Evolutionary conservation across 30 jellyfish, hydroid and myxozoan species (phyloP), one percentile per base, ranked within the genome.

Genomic region (Chrysaora quinquecirrha): DNA sequence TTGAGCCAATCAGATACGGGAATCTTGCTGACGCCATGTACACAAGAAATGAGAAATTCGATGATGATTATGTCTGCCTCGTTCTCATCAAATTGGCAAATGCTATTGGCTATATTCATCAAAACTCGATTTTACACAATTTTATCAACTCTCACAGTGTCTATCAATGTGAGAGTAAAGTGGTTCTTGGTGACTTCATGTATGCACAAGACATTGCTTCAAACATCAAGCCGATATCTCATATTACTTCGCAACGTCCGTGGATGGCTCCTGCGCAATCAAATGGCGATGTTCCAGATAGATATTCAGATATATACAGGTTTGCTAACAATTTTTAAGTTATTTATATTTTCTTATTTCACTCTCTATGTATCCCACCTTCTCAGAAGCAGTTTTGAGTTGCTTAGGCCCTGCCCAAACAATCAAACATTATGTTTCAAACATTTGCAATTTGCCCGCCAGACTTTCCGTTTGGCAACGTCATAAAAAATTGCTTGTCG

Each of bases 201-300:
- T 48, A 80, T 27, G 83, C 90, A 20, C 90, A 80, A n/a, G 50
- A 69, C 18, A 25, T 49, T 34, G 25, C 30, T 22, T 23, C 14
- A 1, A 21, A 54, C 11, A 56, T 11, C 21, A 25, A 0, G 25
- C 83, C 82, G 14, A 80, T 80, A 14, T 64, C 83, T 1, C 48
- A 72, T 3, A 70, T 64, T 32, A 32, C 75, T 20, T 50, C 90
- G 3, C 90, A 80, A 21, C 68, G 65, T 24, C 90, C 90, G 21
- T 80, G 90, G 90, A 80, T 80, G 90, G 90, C 90, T 2, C 90
- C 90, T 12, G 83, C 90, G 29, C 90, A 80, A 34, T 43, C 75
- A 0, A 62, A 66, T 29, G 90, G 90, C 0, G 90, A 79, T n/a
- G 22, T 46, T 7, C 90, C 90, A 0, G 90, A 80, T 18, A 64